A percentile compares a stretch with the other conserved stretches of the same genome.
phyloP scores from a whole-genome alignment of 2,888 invertebrate species.

The Cataglyphis rosenhaueri region DNA sequence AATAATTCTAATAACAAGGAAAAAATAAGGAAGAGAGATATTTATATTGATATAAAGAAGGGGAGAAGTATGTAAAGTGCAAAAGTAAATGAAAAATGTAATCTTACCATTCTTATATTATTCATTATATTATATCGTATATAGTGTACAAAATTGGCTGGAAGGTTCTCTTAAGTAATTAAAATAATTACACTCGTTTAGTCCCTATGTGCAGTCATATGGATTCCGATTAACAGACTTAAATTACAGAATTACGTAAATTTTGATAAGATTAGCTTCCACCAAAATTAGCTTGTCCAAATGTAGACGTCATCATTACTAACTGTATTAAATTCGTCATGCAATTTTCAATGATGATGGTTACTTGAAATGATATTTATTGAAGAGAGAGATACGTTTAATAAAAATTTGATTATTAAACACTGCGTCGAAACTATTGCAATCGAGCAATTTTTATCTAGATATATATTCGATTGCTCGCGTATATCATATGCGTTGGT shows the following conservation, averaged over 20 bases:
- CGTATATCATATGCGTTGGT: neutral
- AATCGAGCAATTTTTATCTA: neutral
- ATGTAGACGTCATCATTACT: constrained; percentile 30
- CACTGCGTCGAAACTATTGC: neutral
- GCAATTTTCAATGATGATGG: constrained; percentile 6
- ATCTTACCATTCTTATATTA: neutral
- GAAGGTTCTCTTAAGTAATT: constrained; percentile 41
- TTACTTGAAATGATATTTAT: constrained; percentile 19
- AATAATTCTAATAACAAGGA: neutral
- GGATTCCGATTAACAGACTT: constrained; percentile 46
- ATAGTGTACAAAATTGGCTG: constrained; percentile 34
- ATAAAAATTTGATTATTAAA: constrained; percentile 7
- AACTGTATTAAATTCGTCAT: constrained; percentile 14
- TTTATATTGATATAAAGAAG: neutral
- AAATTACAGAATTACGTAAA: constrained; percentile 52
- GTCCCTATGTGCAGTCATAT: constrained; percentile 22
- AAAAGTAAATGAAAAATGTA: neutral
- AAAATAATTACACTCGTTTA: constrained; percentile 50
- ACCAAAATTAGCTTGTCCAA: constrained; percentile 25
- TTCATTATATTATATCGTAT: neutral
- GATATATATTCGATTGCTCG: neutral
- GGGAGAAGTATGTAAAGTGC: neutral
- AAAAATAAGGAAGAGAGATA: neutral
- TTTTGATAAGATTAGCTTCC: constrained; percentile 35
- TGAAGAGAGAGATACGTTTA: neutral